A percentile compares a stretch with the other conserved stretches of the same genome.
phyloP scores from a whole-genome alignment of 23 tunicate species.

The Corella eumyota region DNA sequence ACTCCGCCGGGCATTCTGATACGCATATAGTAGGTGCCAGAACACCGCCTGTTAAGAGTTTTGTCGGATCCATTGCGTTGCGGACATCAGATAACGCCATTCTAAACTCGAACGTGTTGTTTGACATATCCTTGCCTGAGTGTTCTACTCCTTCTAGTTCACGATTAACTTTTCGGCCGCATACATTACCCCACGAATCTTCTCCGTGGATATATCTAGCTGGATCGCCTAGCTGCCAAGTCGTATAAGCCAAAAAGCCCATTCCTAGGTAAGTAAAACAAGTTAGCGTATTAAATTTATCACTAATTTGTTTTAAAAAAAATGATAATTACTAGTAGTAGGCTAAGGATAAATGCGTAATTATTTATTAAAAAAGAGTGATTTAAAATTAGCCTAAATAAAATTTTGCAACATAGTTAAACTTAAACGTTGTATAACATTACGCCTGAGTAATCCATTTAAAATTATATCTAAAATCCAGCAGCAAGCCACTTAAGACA shows the following conservation, averaged over 20 bases:
- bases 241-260: slow-evolving; percentile 35
- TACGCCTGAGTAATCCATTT: no score
- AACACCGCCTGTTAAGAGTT: not conserved
- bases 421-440: no score
- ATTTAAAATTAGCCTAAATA: no score
- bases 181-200: slow-evolving; percentile 90
- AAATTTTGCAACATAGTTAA: no score
- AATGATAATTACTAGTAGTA: no score
- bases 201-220: slow-evolving; percentile 46
- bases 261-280: no score
- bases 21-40: slow-evolving; percentile 53
- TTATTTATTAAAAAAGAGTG: no score
- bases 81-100: slow-evolving; percentile 38
- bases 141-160: slow-evolving; percentile 4
- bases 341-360: no score
- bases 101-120: slow-evolving; percentile 23
- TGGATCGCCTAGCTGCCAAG: slow-evolving; percentile 35
- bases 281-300: no score
- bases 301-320: no score
- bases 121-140: slow-evolving; percentile 58
- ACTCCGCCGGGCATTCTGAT: slow-evolving; percentile 42
- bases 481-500: no score
- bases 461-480: no score
- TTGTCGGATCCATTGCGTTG: slow-evolving; percentile 16
- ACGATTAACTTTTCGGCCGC: slow-evolving; percentile 44